phyloP scores from a whole-genome alignment of 2,113 vertebrate species.

The Rhinogobius similis region DNA sequence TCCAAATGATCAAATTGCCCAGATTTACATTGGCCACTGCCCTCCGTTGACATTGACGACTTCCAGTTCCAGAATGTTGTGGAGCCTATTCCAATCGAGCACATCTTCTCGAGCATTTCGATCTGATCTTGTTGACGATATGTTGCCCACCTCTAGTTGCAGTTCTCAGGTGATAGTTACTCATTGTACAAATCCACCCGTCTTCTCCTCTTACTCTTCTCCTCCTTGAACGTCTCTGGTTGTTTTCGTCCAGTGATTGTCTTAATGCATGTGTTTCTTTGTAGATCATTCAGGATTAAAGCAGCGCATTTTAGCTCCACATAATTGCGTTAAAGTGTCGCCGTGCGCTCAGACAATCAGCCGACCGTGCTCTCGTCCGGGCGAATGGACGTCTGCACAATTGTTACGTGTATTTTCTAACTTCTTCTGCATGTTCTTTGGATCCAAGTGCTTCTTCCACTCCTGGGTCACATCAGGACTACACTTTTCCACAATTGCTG shows the following conservation, averaged over 20 bases:
- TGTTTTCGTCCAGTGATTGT: constrained; percentile 37
- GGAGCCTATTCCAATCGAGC: no score
- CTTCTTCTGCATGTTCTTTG: constrained; percentile 44
- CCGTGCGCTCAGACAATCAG: constrained; percentile 53
- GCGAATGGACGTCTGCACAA: constrained; percentile 19
- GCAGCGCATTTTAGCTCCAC: not conserved
- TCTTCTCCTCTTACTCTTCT: constrained; percentile 12
- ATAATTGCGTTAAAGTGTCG: constrained; percentile 15
- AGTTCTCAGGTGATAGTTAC: constrained; percentile 59
- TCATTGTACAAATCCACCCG: constrained; percentile 20
- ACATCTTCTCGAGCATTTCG: not conserved
- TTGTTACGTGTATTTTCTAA: constrained; percentile 35
- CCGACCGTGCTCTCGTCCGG: constrained; percentile 16
- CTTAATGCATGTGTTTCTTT: constrained; percentile 32
- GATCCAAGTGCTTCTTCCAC: constrained; percentile 70
- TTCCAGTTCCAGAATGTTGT: no score
- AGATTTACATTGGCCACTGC: no score
- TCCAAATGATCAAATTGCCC: no score
- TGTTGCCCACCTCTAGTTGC: not conserved
- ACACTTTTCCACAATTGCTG: constrained; percentile 17
- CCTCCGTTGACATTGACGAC: no score
- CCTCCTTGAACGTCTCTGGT: not conserved
- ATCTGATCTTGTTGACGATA: not conserved
- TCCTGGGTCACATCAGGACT: constrained; percentile 32
- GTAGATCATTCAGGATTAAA: no score